Evolutionary conservation across 2,113 vertebrate species (phyloP).

Genomic region (Machaerirhynchus nigripectus): DNA sequence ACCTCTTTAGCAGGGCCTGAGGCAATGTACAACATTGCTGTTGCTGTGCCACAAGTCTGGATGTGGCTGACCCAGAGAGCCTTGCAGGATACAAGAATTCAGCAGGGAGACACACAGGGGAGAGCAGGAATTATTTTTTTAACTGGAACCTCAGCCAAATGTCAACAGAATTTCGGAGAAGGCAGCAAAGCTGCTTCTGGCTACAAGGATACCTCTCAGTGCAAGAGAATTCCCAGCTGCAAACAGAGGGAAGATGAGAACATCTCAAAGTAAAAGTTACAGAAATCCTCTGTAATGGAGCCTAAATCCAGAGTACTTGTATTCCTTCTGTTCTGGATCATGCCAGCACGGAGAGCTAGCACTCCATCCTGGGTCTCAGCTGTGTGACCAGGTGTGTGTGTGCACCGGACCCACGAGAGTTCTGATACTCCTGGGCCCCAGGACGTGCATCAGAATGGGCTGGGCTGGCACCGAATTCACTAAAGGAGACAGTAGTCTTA

Average conservation of each 20-base stretch:
- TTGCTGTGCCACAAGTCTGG: neutral
- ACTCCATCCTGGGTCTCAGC: neutral
- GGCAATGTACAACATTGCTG: neutral
- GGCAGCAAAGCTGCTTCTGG: neutral
- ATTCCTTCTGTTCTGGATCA: neutral
- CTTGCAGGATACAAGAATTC: neutral
- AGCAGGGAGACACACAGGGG: neutral
- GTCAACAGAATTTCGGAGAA: neutral
- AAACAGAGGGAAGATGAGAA: neutral
- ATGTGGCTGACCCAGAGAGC: neutral
- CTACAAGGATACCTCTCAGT: neutral
- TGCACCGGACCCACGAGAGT: neutral
- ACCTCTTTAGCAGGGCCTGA: neutral
- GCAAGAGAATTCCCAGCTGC: neutral
- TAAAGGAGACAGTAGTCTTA: neutral
- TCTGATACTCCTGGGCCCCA: neutral
- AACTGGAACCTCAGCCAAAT: neutral
- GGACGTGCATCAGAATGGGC: rapidly evolving
- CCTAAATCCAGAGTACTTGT: neutral
- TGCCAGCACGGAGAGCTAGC: neutral
- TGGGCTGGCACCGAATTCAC: neutral
- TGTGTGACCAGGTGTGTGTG: neutral
- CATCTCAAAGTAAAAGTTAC: neutral
- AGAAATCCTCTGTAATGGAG: neutral
- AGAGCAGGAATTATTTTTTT: neutral